These are phyloP conservation scores for Acomys russatus DNA, from an alignment of 2,797 vertebrate genomes.

Conservation along the genomic window DNA sequence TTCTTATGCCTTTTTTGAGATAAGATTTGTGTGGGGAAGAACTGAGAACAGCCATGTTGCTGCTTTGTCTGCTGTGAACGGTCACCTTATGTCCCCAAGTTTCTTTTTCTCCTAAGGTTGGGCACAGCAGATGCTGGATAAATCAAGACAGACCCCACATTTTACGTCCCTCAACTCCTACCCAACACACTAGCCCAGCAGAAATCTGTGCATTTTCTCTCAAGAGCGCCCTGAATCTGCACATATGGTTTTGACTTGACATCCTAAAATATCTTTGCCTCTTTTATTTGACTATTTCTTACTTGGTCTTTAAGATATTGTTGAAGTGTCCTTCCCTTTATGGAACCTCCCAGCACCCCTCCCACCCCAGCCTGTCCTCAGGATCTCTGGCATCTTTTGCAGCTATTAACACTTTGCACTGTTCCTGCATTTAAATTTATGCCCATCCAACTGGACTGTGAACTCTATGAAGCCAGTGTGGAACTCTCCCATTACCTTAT, in stretches of 20 bases:
- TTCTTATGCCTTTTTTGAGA: background rate
- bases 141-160: constrained; percentile 41
- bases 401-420: fast-evolving
- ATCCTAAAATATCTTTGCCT: constrained; percentile 42
- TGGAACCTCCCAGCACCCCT: background rate
- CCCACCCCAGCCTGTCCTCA: background rate
- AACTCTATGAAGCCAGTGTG: background rate
- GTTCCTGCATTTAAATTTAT: background rate
- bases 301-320: constrained; percentile 8
- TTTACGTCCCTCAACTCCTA: constrained; percentile 4
- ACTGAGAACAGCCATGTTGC: background rate
- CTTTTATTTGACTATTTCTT: constrained; percentile 40
- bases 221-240: constrained; percentile 35
- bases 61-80: background rate
- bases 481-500: background rate
- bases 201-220: constrained; percentile 27
- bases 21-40: background rate
- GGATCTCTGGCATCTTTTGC: background rate
- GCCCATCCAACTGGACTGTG: background rate
- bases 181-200: constrained; percentile 2
- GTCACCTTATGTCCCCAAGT: background rate
- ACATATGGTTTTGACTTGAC: constrained; percentile 44
- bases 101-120: constrained; percentile 8
- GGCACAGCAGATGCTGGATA: constrained; percentile 27
- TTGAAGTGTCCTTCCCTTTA: background rate